phyloP scores from a whole-genome alignment of 2,113 vertebrate species.

The Antigone vipio region DNA sequence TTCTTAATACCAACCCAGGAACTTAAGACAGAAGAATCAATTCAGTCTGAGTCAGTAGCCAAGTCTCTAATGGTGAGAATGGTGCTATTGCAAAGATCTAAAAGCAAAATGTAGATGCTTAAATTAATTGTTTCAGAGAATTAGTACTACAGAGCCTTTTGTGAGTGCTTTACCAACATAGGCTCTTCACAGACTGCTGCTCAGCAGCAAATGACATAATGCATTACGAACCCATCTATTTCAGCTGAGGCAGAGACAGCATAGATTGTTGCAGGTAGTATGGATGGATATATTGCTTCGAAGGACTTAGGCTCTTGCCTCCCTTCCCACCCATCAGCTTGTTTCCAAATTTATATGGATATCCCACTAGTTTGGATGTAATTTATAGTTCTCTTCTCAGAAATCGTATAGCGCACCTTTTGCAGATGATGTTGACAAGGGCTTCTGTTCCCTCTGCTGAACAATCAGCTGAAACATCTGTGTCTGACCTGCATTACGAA shows the following conservation, averaged over 20 bases:
- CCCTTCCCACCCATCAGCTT: neutral
- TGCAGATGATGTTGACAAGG: neutral
- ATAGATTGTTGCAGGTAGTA: rapidly evolving
- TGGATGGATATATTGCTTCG: neutral
- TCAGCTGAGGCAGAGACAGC: neutral
- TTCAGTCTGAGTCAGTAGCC: neutral
- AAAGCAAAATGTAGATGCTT: neutral
- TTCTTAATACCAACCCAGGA: neutral
- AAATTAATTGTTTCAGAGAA: neutral
- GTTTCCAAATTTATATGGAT: neutral
- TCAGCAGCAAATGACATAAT: neutral
- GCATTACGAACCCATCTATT: neutral
- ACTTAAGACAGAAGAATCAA: neutral
- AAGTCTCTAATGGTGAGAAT: neutral
- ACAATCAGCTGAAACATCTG: constrained; percentile 7
- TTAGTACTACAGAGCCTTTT: neutral
- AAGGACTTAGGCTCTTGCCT: neutral
- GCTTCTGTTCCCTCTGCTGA: neutral
- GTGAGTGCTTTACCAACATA: rapidly evolving
- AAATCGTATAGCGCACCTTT: neutral
- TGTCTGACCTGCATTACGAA: neutral
- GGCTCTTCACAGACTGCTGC: neutral
- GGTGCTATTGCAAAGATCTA: neutral
- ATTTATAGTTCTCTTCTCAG: neutral
- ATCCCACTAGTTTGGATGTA: neutral